Evolutionary conservation across 2,797 vertebrate species (phyloP), one percentile per base, ranked within the genome.

Genomic region (Rhynchotus rufescens): DNA sequence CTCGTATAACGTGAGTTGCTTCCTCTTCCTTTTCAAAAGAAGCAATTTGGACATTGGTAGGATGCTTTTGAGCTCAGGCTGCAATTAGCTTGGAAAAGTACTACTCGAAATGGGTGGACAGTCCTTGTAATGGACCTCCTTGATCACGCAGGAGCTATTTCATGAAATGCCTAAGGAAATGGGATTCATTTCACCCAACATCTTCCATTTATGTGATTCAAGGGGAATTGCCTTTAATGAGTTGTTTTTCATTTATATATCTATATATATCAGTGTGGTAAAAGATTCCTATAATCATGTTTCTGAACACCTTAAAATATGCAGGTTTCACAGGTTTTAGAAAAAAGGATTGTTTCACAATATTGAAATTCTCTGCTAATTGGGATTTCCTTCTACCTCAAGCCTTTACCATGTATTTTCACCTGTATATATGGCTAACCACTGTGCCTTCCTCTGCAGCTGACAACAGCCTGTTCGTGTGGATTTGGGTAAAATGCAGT

Each of bases 1-100:
- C 51, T 32, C 2, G 12, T 5, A 4, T 1, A 14, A 42, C 1
- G 0, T 1, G 0, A 72, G 38, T n/a, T 79, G 49, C 67, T 65
- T 72, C 60, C 21, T 16, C 26, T 64, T 20, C 2, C 6, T 17
- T 45, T 36, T 30, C 26, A n/a, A 21, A 66, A 56, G 44, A 54
- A 32, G 44, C 10, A 21, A 16, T 80, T 74, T 49, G 52, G 36
- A 3, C 3, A n/a, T 47, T 11, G 34, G 36, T 23, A 34, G 57
- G 57, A 1, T 11, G 15, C 15, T 5, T 72, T 56, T 32, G 32
- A 81, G 61, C 45, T 72, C 44, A 68, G 40, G 22, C 73, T 64
- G 20, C 49, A 62, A 21, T 51, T 17, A 66, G 28, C 9, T 80
- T 38, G 65, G 59, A 5, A 66, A 85, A 51, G 60, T 14, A 3